Conservation (phyloP, 2,797 vertebrate species). For the Hemitrygon akajei region DNA sequence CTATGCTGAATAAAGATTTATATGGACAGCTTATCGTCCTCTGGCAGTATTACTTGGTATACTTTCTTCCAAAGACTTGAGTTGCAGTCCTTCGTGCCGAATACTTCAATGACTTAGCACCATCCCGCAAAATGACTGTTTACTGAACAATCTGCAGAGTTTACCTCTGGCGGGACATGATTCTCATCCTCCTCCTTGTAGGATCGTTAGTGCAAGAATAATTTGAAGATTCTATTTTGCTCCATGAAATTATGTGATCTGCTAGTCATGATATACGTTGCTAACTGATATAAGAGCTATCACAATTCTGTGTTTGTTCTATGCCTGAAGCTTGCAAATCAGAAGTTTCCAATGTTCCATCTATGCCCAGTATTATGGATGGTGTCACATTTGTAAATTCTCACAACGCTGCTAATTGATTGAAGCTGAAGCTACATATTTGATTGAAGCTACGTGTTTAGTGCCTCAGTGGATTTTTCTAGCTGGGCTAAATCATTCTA, state of each 20-base stretch:
- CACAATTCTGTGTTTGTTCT: not conserved
- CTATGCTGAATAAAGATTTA: not conserved
- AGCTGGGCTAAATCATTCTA: not conserved
- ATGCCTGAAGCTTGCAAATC: not conserved
- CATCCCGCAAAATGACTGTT: not conserved
- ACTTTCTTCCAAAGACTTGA: not conserved
- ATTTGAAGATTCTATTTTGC: slow-evolving; percentile 18
- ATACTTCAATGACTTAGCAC: not conserved
- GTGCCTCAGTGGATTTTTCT: not conserved
- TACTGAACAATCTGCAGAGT: not conserved
- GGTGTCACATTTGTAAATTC: not conserved
- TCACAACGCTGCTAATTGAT: not conserved
- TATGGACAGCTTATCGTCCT: not conserved
- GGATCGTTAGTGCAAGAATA: not conserved
- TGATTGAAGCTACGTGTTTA: not conserved
- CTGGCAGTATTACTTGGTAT: not conserved
- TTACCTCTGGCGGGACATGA: not conserved
- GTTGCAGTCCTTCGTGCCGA: not conserved
- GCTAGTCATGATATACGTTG: not conserved
- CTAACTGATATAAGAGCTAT: not conserved
- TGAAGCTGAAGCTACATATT: not conserved
- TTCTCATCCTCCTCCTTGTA: not conserved
- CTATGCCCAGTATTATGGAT: not conserved
- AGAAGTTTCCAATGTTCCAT: not conserved
- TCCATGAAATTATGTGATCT: not conserved